A percentile compares a stretch with the other conserved stretches of the same genome.
Evolutionary conservation across 2,797 vertebrate species (phyloP).

Genomic region (Lutjanus argentimaculatus): DNA sequence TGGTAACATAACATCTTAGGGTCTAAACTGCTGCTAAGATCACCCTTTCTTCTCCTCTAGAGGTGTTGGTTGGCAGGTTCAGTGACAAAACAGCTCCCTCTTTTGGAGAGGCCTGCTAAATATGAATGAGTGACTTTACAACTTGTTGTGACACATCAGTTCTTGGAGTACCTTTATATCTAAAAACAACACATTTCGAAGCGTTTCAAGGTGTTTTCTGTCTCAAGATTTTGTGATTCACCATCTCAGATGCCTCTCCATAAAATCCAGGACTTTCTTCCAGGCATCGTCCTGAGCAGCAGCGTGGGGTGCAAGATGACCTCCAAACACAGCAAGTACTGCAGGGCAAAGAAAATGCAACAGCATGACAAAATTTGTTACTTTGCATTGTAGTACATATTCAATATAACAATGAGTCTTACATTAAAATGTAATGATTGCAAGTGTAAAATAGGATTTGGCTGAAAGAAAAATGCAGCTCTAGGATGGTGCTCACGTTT

Average conservation of each 20-base stretch:
- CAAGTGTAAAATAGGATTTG: background rate
- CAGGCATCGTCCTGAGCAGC: slow-evolving; percentile 89
- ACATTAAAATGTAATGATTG: background rate
- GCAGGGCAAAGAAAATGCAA: background rate
- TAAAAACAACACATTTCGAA: background rate
- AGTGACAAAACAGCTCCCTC: background rate
- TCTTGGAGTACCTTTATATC: too few species aligned
- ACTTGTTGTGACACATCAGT: background rate
- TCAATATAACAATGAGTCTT: background rate
- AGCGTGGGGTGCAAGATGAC: slow-evolving; percentile 85
- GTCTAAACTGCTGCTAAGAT: background rate
- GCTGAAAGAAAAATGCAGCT: background rate
- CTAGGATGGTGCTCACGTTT: slow-evolving; percentile 62
- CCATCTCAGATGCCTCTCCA: slow-evolving; percentile 68
- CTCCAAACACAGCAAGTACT: slow-evolving; percentile 85
- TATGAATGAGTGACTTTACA: background rate
- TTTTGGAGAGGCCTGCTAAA: background rate
- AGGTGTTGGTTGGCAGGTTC: background rate
- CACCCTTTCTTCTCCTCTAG: background rate
- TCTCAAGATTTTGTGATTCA: slow-evolving; percentile 18
- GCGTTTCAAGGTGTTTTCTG: background rate
- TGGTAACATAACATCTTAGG: background rate
- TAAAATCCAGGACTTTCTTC: slow-evolving; percentile 83
- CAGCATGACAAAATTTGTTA: background rate
- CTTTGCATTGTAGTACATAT: background rate